A percentile compares a stretch with the other conserved stretches of the same genome.
phyloP scores from a whole-genome alignment of 2,888 invertebrate genomes.

The Allophyes oxyacanthae region DNA sequence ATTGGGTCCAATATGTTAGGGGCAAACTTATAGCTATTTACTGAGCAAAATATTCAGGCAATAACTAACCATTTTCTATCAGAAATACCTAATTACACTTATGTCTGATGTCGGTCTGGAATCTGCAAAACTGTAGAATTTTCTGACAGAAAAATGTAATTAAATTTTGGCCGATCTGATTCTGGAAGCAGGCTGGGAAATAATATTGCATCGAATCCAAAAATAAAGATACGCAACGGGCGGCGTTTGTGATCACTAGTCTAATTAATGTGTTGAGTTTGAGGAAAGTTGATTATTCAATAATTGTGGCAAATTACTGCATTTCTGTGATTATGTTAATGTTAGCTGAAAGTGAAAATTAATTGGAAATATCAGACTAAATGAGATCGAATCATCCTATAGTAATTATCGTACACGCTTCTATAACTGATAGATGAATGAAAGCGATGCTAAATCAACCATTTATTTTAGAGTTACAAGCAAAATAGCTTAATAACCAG shows the following conservation, averaged over 20 bases:
- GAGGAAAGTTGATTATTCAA: conserved; percentile 28
- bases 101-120: too few relatives aligned
- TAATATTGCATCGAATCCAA: too few relatives aligned
- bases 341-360: conserved; percentile 39
- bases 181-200: too few relatives aligned
- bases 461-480: background rate
- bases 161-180: too few relatives aligned
- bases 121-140: too few relatives aligned
- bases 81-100: too few relatives aligned
- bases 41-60: too few relatives aligned
- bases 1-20: too few relatives aligned
- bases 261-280: conserved; percentile 7
- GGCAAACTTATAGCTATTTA: too few relatives aligned
- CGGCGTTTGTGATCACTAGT: conserved; percentile 5
- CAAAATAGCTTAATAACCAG: background rate
- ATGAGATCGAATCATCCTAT: conserved; percentile 12
- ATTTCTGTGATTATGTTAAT: conserved; percentile 20
- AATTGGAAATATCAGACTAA: conserved; percentile 25
- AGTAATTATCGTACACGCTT: conserved; percentile 24
- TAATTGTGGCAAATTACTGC: conserved; percentile 35
- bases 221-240: too few relatives aligned
- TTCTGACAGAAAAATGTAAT: too few relatives aligned
- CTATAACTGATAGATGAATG: conserved; percentile 7
- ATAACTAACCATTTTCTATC: too few relatives aligned
- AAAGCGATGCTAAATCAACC: background rate